Evolutionary conservation across 2,113 vertebrate genomes (phyloP).

Genomic region (Ammodramus savannarum): DNA sequence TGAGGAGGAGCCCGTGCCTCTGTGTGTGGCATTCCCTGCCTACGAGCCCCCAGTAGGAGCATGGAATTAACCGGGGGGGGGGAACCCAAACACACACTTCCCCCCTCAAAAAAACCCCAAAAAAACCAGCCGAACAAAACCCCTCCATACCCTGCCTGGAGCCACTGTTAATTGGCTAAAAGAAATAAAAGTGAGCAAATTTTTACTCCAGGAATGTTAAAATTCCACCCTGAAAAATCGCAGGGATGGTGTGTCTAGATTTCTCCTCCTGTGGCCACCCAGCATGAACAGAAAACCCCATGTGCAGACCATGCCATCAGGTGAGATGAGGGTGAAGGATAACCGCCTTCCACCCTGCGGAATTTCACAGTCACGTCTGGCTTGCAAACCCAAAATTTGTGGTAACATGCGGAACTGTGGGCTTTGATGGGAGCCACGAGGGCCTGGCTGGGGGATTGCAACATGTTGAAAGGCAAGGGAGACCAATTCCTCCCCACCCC

Average conservation of each 20-base stretch:
- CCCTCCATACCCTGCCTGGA: neutral
- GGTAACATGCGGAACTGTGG: neutral
- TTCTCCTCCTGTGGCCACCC: neutral
- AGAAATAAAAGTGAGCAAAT: neutral
- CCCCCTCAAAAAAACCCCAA: fast-evolving
- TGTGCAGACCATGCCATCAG: neutral
- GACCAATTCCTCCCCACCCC: neutral
- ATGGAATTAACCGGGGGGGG: neutral
- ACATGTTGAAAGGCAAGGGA: neutral
- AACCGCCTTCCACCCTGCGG: neutral
- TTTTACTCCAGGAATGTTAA: neutral
- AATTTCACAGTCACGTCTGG: neutral
- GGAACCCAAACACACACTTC: neutral
- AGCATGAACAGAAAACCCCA: neutral
- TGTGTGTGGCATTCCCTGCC: constrained; percentile 5
- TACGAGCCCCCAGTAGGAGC: neutral
- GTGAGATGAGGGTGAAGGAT: neutral
- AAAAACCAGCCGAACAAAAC: fast-evolving
- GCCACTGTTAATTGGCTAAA: neutral
- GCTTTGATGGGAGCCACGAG: neutral
- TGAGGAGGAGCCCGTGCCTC: neutral
- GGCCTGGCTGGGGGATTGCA: neutral
- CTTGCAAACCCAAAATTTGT: neutral
- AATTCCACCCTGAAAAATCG: neutral
- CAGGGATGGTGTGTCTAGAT: neutral